phyloP scores from a whole-genome alignment of 30 jellyfish, hydroid and myxozoan genomes.

The Cassiopea xamachana region DNA sequence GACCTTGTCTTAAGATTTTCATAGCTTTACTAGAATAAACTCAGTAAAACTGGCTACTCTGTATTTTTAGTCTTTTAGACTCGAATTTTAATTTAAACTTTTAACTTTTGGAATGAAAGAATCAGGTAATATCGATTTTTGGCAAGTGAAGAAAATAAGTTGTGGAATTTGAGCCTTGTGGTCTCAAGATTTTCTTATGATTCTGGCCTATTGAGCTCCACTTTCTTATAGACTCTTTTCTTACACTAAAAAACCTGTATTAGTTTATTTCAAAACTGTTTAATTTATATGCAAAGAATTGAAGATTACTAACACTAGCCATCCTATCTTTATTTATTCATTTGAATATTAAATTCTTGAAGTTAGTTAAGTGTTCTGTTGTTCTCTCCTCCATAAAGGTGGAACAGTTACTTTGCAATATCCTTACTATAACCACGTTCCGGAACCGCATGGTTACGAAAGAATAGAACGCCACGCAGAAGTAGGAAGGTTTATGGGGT shows the following conservation, averaged over 20 bases:
- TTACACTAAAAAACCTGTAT: background rate
- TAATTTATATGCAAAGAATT: no score
- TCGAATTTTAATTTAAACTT: no score
- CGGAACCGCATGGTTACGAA: slow-evolving; percentile 85
- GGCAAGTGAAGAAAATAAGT: background rate
- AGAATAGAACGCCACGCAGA: slow-evolving; percentile 91
- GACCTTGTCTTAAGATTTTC: background rate
- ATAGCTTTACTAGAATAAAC: background rate
- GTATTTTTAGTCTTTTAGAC: no score
- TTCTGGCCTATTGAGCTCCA: background rate
- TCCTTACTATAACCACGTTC: slow-evolving; percentile 77
- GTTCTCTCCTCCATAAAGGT: slow-evolving; percentile 45
- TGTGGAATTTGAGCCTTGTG: background rate
- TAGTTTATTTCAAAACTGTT: no score
- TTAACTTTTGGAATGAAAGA: background rate
- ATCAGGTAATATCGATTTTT: background rate
- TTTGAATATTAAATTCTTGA: no score
- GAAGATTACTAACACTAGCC: no score
- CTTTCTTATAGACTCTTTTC: background rate
- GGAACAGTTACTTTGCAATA: slow-evolving; percentile 77
- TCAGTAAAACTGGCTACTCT: background rate
- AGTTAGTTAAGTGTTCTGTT: background rate
- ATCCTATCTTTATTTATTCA: no score
- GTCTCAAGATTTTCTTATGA: background rate
- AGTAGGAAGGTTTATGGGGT: slow-evolving; percentile 58